Evolutionary conservation across 2,113 vertebrate species (phyloP).

Genomic region (Deroptyus accipitrinus): DNA sequence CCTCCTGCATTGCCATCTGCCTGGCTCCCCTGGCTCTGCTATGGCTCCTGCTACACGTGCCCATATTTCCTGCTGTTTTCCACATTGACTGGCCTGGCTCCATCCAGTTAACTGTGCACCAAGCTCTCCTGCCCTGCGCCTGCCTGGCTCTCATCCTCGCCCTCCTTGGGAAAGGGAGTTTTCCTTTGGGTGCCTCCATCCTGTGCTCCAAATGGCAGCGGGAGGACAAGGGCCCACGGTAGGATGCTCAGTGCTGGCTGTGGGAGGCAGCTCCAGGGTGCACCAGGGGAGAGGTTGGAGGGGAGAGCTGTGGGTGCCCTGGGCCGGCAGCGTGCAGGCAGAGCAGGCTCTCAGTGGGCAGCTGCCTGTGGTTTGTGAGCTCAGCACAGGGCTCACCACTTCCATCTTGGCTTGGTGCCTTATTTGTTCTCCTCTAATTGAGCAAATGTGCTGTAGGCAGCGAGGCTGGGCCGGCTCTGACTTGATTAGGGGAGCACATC

Average conservation of each 20-base stretch:
- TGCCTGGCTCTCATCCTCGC: accelerated
- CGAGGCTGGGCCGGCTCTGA: neutral
- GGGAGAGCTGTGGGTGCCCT: accelerated
- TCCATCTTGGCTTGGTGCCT: neutral
- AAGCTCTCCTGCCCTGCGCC: neutral
- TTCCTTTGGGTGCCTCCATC: neutral
- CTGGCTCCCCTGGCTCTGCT: neutral
- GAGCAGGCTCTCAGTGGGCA: neutral
- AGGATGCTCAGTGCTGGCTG: neutral
- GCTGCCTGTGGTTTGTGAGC: neutral
- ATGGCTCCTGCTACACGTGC: neutral
- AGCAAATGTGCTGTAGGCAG: neutral
- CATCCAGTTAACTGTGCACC: accelerated
- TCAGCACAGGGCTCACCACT: neutral
- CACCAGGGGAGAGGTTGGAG: accelerated
- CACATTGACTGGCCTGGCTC: accelerated
- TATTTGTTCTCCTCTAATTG: constrained; percentile 11
- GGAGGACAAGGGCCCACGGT: accelerated
- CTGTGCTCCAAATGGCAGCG: neutral
- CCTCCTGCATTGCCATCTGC: neutral
- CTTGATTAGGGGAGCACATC: neutral
- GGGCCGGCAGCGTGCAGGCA: neutral
- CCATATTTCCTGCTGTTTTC: neutral
- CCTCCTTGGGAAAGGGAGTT: neutral
- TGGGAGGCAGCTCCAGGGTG: neutral